These are phyloP conservation scores for Axinella damicornis DNA, from an alignment of 37 sponge, comb jelly and placozoan genomes.

Conservation along the genomic window DNA sequence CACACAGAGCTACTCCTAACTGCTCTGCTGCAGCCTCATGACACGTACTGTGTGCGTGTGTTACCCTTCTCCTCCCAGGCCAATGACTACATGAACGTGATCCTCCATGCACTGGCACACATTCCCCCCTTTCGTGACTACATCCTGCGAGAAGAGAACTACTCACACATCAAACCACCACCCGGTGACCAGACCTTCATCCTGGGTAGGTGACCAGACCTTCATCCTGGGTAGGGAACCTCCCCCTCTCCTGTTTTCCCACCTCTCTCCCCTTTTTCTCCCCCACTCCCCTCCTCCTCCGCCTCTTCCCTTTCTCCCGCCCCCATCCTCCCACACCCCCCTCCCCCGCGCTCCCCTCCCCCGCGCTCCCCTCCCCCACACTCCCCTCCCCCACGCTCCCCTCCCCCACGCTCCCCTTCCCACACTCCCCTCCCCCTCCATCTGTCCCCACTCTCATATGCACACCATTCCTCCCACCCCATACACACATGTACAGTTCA, in stretches of 20 bases:
- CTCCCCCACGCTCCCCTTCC: too few relatives aligned
- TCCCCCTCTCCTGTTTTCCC: background rate
- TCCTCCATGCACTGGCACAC: slow-evolving; percentile 91
- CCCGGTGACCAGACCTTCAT: slow-evolving; percentile 94
- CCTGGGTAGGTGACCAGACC: slow-evolving; percentile 48
- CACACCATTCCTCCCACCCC: background rate
- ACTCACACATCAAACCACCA: slow-evolving; percentile 84
- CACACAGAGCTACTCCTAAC: too few relatives aligned
- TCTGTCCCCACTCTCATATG: background rate
- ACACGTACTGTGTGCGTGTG: too few relatives aligned
- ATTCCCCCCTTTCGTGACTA: slow-evolving; percentile 87
- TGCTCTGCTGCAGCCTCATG: too few relatives aligned
- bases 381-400: too few relatives aligned
- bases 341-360: too few relatives aligned
- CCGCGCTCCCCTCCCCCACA: too few relatives aligned
- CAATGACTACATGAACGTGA: slow-evolving; percentile 99
- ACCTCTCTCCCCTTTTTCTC: too few relatives aligned
- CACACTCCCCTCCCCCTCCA: too few relatives aligned
- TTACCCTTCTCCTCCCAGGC: too few relatives aligned
- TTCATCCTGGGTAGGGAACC: background rate
- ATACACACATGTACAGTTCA: slow-evolving; percentile 51
- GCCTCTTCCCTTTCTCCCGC: background rate
- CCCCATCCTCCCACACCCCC: background rate
- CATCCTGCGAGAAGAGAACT: slow-evolving; percentile 86
- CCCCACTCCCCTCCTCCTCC: too few relatives aligned